Evolutionary conservation across 2,797 vertebrate species (phyloP).

Genomic region (Menidia menidia): DNA sequence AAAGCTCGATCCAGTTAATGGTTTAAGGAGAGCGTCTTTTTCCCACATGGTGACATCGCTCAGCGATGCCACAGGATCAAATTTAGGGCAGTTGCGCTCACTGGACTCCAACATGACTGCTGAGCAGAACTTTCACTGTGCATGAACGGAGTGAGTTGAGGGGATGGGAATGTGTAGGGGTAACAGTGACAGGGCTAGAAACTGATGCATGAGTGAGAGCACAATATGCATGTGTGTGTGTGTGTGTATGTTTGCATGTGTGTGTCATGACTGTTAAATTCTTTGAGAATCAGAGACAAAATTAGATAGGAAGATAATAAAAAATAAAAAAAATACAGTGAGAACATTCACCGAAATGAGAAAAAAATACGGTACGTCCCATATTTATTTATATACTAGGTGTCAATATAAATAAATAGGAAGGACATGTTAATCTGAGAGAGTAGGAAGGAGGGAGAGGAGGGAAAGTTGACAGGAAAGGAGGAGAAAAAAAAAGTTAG

Average conservation of each 20-base stretch:
- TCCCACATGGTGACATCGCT: conserved; percentile 47
- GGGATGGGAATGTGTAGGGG: conserved; percentile 61
- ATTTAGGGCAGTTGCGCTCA: conserved; percentile 84
- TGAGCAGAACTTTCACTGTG: conserved; percentile 57
- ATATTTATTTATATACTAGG: conserved; percentile 75
- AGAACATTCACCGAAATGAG: conserved; percentile 72
- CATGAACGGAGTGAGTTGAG: conserved; percentile 58
- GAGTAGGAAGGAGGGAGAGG: conserved; percentile 56
- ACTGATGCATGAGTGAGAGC: conserved; percentile 65
- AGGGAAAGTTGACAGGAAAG: conserved; percentile 51
- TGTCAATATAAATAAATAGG: conserved; percentile 78
- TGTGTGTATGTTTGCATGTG: conserved; percentile 25
- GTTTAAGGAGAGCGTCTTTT: conserved; percentile 38
- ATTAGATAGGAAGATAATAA: conserved; percentile 39
- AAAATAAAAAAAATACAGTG: conserved; percentile 51
- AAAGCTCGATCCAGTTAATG: conserved; percentile 40
- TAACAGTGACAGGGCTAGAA: conserved; percentile 68
- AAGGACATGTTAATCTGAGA: conserved; percentile 69
- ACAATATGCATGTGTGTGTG: conserved; percentile 37
- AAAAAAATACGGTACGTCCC: conserved; percentile 45
- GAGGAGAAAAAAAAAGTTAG: conserved; percentile 66
- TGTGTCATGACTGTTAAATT: conserved; percentile 49
- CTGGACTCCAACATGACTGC: conserved; percentile 81
- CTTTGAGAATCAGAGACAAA: conserved; percentile 66
- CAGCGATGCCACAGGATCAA: conserved; percentile 69